These are phyloP conservation scores for Magallana ariakensis DNA, from an alignment of 1,140 invertebrate genomes.

Conservation along the genomic window DNA sequence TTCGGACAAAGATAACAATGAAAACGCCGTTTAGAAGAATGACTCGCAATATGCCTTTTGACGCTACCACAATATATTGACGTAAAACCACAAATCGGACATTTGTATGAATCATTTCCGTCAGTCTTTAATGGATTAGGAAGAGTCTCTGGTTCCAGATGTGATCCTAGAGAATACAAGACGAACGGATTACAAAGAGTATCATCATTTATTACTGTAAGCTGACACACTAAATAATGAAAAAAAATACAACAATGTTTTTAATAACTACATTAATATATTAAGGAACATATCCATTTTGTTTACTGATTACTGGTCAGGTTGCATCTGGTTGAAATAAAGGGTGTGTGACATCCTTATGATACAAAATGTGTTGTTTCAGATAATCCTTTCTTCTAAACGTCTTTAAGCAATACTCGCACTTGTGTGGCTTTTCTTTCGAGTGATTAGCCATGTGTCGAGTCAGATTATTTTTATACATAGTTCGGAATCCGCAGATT, in stretches of 20 bases:
- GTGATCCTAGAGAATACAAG: constrained; percentile 22
- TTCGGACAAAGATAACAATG: constrained; percentile 30
- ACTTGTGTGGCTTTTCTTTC: constrained; percentile 35
- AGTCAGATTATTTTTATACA: constrained; percentile 18
- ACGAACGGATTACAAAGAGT: constrained; percentile 8
- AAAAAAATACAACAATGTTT: background rate
- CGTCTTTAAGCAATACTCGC: constrained; percentile 14
- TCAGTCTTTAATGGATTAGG: constrained; percentile 12
- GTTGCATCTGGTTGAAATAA: background rate
- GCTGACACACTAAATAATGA: background rate
- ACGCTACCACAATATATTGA: constrained; percentile 19
- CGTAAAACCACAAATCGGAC: constrained; percentile 38
- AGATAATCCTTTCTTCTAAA: constrained; percentile 38
- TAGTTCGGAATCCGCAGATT: constrained; percentile 4
- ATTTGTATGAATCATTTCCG: constrained; percentile 24
- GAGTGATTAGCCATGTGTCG: constrained; percentile 35
- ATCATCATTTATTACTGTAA: background rate
- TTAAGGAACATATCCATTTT: no score
- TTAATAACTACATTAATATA: background rate
- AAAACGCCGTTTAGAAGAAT: constrained; percentile 3
- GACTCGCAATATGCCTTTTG: constrained; percentile 20
- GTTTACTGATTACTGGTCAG: background rate
- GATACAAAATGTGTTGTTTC: constrained; percentile 21
- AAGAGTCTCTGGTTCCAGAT: constrained; percentile 2
- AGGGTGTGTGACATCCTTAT: constrained; percentile 25